Percentiles rank a stretch among this genome's conserved stretches.
These are phyloP conservation scores for Drosophila punjabiensis DNA, from an alignment of 1,140 invertebrate genomes.

Conservation along the genomic window DNA sequence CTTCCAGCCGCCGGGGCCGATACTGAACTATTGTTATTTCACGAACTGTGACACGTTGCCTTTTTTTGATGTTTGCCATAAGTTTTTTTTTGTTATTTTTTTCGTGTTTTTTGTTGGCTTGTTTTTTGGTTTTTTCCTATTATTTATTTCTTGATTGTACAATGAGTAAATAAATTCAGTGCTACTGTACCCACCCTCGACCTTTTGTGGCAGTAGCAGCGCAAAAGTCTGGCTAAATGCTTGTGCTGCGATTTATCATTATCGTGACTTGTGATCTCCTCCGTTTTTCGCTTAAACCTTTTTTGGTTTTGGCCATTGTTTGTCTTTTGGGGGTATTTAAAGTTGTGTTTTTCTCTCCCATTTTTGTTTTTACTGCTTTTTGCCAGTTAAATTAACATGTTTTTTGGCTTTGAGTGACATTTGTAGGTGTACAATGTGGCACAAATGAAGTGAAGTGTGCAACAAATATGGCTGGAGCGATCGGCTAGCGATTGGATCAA, in stretches of 20 bases:
- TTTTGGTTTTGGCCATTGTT: slow-evolving; percentile 54
- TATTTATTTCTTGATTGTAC: slow-evolving; percentile 83
- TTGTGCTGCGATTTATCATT: slow-evolving; percentile 84
- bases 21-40: slow-evolving; percentile 85
- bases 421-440: slow-evolving; percentile 83
- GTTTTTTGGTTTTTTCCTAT: slow-evolving; percentile 56
- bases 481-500: slow-evolving; percentile 35
- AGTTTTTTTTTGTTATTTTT: slow-evolving; percentile 38
- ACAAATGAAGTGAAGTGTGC: slow-evolving; percentile 83
- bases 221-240: slow-evolving; percentile 69
- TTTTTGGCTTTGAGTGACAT: slow-evolving; percentile 81
- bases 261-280: slow-evolving; percentile 85
- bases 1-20: slow-evolving; percentile 72
- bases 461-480: slow-evolving; percentile 77
- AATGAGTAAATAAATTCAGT: slow-evolving; percentile 81
- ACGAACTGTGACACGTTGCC: slow-evolving; percentile 82
- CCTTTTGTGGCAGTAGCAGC: slow-evolving; percentile 77
- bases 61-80: slow-evolving; percentile 54
- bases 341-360: slow-evolving; percentile 22
- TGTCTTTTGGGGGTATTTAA: slow-evolving; percentile 51
- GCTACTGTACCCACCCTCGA: slow-evolving; percentile 83
- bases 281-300: slow-evolving; percentile 71
- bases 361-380: slow-evolving; percentile 55
- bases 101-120: slow-evolving; percentile 30
- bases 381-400: slow-evolving; percentile 80